phyloP scores from a whole-genome alignment of 2,888 invertebrate genomes.

The Nasonia oneida region DNA sequence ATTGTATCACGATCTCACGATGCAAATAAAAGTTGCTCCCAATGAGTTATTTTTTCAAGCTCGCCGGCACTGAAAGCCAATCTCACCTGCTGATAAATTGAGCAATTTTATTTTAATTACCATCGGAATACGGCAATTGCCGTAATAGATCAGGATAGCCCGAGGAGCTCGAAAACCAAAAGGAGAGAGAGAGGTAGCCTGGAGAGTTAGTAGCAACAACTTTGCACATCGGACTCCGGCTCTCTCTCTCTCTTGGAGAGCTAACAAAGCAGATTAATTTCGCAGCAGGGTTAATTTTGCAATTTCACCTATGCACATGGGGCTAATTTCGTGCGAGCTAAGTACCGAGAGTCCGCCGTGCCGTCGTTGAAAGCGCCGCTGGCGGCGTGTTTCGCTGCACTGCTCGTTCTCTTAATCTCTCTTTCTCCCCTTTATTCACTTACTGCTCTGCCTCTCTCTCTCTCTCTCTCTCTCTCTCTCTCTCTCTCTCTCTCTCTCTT shows the following conservation, averaged over 20 bases:
- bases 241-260: neutral
- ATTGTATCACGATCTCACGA: neutral
- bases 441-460: neutral
- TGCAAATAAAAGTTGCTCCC: neutral
- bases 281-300: constrained; percentile 51
- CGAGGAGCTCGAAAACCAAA: neutral
- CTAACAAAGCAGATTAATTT: constrained; percentile 58
- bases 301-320: constrained; percentile 55
- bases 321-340: constrained; percentile 47
- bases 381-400: neutral
- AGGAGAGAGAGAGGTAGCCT: neutral
- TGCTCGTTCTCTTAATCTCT: neutral
- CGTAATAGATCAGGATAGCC: constrained; percentile 42
- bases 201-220: constrained; percentile 34
- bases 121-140: constrained; percentile 32
- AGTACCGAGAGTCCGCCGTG: constrained; percentile 16
- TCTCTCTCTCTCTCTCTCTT: neutral
- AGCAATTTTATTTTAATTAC: constrained; percentile 38
- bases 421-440: constrained; percentile 28
- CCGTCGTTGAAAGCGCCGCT: constrained; percentile 29
- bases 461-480: too few relatives aligned
- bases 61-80: constrained; percentile 27
- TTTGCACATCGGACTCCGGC: constrained; percentile 31
- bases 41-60: neutral
- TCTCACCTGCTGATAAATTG: constrained; percentile 5